A percentile compares a stretch with the other conserved stretches of the same genome.
These are phyloP conservation scores for Papilio polyxenes DNA, from an alignment of 1,140 invertebrate species.

Conservation along the genomic window DNA sequence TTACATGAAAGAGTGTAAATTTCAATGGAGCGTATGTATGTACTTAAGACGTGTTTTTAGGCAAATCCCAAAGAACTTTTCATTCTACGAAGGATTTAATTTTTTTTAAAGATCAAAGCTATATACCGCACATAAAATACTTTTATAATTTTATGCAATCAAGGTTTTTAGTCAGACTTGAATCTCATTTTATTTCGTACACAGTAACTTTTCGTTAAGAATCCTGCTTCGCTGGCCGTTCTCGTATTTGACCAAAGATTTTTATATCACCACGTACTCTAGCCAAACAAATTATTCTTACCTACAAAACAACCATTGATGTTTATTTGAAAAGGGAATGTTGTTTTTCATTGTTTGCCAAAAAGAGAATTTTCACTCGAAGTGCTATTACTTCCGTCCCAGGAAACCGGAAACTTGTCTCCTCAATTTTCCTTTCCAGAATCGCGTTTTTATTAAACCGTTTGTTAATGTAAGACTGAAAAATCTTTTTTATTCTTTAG, in stretches of 20 bases:
- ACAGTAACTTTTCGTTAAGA: not conserved
- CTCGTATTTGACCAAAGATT: too few species aligned
- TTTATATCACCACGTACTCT: not conserved
- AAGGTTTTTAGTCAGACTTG: not conserved
- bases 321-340: not conserved
- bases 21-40: too few species aligned
- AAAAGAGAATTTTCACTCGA: not conserved
- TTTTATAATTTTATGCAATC: not conserved
- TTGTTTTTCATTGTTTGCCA: slow-evolving; percentile 23
- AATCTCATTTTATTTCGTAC: too few species aligned
- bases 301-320: not conserved
- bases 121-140: not conserved
- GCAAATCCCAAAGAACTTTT: too few species aligned
- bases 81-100: too few species aligned
- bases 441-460: slow-evolving; percentile 16
- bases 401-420: slow-evolving; percentile 24
- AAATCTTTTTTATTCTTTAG: not conserved
- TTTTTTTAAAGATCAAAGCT: not conserved
- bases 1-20: too few species aligned
- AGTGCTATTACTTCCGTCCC: slow-evolving; percentile 16
- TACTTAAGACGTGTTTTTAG: too few species aligned
- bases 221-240: not conserved
- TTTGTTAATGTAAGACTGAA: not conserved
- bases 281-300: not conserved
- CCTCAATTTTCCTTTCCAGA: slow-evolving; percentile 21